Base-by-base conservation (phyloP, 1,140 invertebrate genomes). In the Apocrypta bakeri region DNA sequence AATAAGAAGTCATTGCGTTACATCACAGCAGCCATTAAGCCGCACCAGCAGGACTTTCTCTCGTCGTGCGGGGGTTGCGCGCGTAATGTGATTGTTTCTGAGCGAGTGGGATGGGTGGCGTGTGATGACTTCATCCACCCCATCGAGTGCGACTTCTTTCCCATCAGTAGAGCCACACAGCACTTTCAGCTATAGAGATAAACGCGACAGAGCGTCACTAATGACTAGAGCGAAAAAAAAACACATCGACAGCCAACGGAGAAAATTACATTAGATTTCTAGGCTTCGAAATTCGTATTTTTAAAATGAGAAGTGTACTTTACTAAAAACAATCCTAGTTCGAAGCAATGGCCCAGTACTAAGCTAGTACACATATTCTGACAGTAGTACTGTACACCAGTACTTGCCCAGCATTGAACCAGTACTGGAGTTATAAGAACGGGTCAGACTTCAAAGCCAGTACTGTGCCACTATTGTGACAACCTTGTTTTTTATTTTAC, bases 1-100 rank as follows among this genome's bases (percentile, higher is more conserved):
- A 90, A 90, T 88, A 91, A 90, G 85, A 87, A 89, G 89, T 90
- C 88, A 91, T 91, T 90, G 89, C 87, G 89, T 91, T 90, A 91
- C 86, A 85, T 86, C 87, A 85, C 72, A 79, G 69, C 48, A 79
- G 81, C n/a, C 66, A 78, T 77, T 82, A 73, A 64, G 12, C 24
- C 33, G 33, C 2, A 64, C 72, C 42, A 33, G 73, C 11, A 42
- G n/a, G 4, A 25, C 56, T 81, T 75, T 42, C 14, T 64, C 40
- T 8, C 9, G 25, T 37, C 2, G 31, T 78, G 11, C 78, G 83
- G 84, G 80, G 73, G 29, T 79, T 80, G 48, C 2, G 37, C 77
- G 68, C 69, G 40, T 92, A 92, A 92, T 92, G 90, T 92, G 90
- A 92, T 92, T 92, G 91, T 92, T 92, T 92, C 90, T 91, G 84